Conservation (phyloP, 2,888 invertebrate genomes). For the Strigamia transsilvanica region DNA sequence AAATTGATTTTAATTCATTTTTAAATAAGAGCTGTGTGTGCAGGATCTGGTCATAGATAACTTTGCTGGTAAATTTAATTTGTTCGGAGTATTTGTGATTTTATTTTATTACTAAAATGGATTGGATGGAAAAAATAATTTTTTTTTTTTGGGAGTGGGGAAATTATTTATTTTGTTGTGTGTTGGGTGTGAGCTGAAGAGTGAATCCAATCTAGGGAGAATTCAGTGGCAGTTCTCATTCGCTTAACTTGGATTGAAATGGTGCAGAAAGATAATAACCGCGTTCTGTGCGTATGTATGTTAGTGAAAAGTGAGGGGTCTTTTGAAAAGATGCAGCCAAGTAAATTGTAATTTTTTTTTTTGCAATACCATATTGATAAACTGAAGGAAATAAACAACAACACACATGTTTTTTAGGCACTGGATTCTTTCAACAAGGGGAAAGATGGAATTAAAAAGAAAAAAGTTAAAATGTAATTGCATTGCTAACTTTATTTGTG, state of each 20-base stretch:
- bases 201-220: conserved; percentile 27
- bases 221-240: conserved; percentile 42
- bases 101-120: not conserved
- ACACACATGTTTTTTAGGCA: not conserved
- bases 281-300: conserved; percentile 9
- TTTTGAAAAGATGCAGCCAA: conserved; percentile 34
- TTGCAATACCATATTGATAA: not conserved
- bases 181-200: not conserved
- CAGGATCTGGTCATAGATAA: no score
- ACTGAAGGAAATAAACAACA: not conserved
- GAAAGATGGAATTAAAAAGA: no score
- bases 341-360: not conserved
- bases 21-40: no score
- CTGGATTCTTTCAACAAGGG: not conserved
- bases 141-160: not conserved
- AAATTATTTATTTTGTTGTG: conserved; percentile 16
- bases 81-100: no score
- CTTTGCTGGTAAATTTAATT: no score
- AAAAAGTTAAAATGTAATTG: no score
- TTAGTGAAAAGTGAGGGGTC: not conserved
- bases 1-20: no score
- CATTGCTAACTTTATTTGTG: no score
- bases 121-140: not conserved
- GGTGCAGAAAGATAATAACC: conserved; percentile 38
- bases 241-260: conserved; percentile 35